Percentiles rank a stretch among this genome's conserved stretches.
Conservation (phyloP, 2,888 invertebrate species). For the Copidosoma aretas region DNA sequence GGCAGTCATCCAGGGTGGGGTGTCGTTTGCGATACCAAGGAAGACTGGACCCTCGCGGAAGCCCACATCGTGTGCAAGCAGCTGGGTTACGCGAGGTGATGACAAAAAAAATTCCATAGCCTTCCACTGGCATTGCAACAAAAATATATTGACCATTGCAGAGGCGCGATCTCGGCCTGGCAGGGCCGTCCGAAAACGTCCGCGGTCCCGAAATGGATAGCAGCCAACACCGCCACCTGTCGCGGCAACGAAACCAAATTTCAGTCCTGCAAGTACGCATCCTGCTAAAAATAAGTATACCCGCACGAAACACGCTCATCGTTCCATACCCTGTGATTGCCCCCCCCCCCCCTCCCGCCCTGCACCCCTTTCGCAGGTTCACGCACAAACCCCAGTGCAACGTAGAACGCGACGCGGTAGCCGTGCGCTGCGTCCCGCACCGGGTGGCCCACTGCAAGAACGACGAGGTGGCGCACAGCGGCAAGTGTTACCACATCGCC, state of each 20-base stretch:
- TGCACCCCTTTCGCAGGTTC: slow-evolving; percentile 51
- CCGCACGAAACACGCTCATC: too few relatives aligned
- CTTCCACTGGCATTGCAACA: background rate
- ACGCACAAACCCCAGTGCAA: slow-evolving; percentile 55
- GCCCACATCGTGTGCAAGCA: slow-evolving; percentile 65
- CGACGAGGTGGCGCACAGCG: slow-evolving; percentile 64
- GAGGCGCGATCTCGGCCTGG: slow-evolving; percentile 64
- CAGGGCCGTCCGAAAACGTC: slow-evolving; percentile 60
- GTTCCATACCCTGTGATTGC: background rate
- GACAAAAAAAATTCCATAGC: background rate
- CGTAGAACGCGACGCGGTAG: slow-evolving; percentile 59
- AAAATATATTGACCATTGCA: slow-evolving; percentile 43
- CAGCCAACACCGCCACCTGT: slow-evolving; percentile 59
- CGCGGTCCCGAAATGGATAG: slow-evolving; percentile 55
- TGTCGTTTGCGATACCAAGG: slow-evolving; percentile 63
- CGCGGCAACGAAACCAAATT: slow-evolving; percentile 62
- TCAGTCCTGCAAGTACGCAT: slow-evolving; percentile 55
- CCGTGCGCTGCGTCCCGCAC: slow-evolving; percentile 61
- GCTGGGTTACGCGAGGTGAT: slow-evolving; percentile 63
- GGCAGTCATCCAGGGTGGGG: slow-evolving; percentile 63
- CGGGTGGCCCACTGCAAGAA: slow-evolving; percentile 61
- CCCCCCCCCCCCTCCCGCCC: too few relatives aligned
- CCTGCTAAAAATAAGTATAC: background rate
- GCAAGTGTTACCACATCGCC: slow-evolving; percentile 65
- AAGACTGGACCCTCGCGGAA: slow-evolving; percentile 64